Base-by-base conservation (phyloP, 2,888 invertebrate genomes). In the Lysandra bellargus region DNA sequence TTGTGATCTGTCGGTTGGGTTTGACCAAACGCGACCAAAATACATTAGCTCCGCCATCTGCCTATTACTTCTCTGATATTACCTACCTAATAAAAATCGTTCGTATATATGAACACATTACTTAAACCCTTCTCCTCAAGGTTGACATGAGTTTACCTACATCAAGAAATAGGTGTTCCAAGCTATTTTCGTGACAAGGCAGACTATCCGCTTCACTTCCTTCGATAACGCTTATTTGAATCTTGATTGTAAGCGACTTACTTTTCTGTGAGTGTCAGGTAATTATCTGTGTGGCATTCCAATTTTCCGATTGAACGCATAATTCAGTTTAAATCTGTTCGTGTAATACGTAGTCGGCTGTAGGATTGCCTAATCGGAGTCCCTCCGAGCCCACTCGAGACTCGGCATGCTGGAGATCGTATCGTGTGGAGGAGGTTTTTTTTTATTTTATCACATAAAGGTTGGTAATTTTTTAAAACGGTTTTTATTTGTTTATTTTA, bases 231-330 rank as follows among this genome's bases (percentile, higher is more conserved):
- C 89, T 91, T 93, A 94, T 94, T 93, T 93, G 93, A 93, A 93
- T 93, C 92, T 89, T 87, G 88, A 90, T 91, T 90, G 92, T 90
- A 88, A 90, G 90, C 88, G 92, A 91, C 90, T 92, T 93, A 93
- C 93, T 94, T 92, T 92, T 91, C 94, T 94, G 94, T 94, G 94
- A 94, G 94, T 94, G 94, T 94, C 94, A 94, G 94, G 93, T 94
- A 94, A 94, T 94, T 94, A 94, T 94, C 94, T 94, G 91, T 93
- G 94, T 93, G 94, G 94, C 93, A 92, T 94, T 93, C 92, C 94
- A 94, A 94, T 94, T 94, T 94, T 94, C 93, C 94, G 92, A 93
- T 93, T 92, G 94, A 94, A 93, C 89, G 93, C 93, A 91, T 93
- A 94, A 94, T 92, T 94, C 93, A 93, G 92, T 94, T 94, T 94